These are phyloP conservation scores for Apodemus sylvaticus DNA, from an alignment of 2,113 vertebrate species.

Conservation along the genomic window DNA sequence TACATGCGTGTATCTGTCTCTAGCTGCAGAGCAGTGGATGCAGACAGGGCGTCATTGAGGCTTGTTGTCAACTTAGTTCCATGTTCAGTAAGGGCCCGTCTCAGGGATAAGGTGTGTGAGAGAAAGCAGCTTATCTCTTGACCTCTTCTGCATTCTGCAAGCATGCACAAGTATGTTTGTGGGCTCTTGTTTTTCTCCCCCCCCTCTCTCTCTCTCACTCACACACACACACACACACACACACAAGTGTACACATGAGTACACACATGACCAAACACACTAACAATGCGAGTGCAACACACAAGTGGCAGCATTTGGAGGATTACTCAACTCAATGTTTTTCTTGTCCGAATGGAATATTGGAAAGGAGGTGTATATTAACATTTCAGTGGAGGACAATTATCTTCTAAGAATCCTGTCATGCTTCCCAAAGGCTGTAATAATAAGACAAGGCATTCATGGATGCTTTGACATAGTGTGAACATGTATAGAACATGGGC, in stretches of 20 bases:
- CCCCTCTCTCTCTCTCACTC: not conserved
- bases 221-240: not conserved
- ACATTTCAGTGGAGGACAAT: conserved; percentile 52
- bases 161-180: not conserved
- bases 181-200: not conserved
- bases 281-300: not conserved
- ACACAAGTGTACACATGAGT: not conserved
- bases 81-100: no score
- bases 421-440: conserved; percentile 29
- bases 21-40: not conserved
- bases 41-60: accelerated
- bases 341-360: not conserved
- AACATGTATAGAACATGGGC: not conserved
- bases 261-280: not conserved
- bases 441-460: not conserved
- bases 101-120: not conserved
- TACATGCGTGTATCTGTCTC: not conserved
- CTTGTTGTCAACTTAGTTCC: not conserved
- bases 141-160: not conserved
- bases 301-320: not conserved
- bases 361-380: not conserved
- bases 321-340: not conserved
- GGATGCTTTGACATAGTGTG: not conserved
- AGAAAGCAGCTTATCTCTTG: no score
- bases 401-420: conserved; percentile 23